These are phyloP conservation scores for Abramis brama DNA, from an alignment of 2,113 vertebrate genomes.

Conservation along the genomic window DNA sequence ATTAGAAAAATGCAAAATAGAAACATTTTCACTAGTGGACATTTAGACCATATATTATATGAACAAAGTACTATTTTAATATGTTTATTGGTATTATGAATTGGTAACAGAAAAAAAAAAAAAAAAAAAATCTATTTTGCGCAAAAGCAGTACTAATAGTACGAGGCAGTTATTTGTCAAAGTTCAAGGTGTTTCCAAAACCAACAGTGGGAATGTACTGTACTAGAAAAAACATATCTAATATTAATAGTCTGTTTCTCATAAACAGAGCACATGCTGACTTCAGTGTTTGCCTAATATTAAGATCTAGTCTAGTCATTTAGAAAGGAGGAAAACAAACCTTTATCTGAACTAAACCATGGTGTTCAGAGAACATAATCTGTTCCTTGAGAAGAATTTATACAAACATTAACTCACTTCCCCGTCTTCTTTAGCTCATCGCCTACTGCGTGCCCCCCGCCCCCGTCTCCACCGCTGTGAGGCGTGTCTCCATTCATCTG, in stretches of 20 bases:
- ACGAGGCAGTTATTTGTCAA: background rate
- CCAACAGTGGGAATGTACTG: background rate
- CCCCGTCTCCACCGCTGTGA: slow-evolving; percentile 84
- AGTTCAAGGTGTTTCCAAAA: slow-evolving; percentile 17
- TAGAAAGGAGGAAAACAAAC: background rate
- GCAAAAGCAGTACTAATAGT: background rate
- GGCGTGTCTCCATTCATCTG: slow-evolving; percentile 96
- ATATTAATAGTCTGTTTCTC: background rate
- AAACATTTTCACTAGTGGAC: background rate
- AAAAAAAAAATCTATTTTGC: background rate
- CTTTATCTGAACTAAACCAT: slow-evolving; percentile 3
- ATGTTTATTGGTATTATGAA: background rate
- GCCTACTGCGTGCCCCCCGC: slow-evolving; percentile 84
- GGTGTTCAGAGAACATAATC: background rate
- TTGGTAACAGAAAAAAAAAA: background rate
- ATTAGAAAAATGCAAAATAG: too few species aligned
- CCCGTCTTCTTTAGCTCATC: slow-evolving; percentile 91
- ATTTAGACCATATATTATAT: background rate
- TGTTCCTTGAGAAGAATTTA: background rate
- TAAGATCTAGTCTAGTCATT: background rate
- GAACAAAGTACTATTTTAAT: background rate
- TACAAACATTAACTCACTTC: slow-evolving; percentile 73
- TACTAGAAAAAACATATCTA: background rate
- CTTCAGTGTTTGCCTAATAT: background rate
- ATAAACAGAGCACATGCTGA: too few species aligned